A percentile compares a stretch with the other conserved stretches of the same genome.
Evolutionary conservation across 2,888 invertebrate genomes (phyloP).

Genomic region (Epistrophe eligans): DNA sequence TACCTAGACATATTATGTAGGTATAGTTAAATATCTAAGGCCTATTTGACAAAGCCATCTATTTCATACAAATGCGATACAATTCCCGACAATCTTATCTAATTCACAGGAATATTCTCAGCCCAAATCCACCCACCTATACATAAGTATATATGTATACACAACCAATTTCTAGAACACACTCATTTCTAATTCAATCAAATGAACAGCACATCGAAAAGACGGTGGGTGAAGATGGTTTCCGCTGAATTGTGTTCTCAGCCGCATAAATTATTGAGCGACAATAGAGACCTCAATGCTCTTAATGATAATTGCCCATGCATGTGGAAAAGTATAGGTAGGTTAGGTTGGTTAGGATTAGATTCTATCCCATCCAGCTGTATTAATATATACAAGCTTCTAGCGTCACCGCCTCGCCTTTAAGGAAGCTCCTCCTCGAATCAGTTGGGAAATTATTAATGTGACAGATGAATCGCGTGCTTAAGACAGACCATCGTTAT

Average conservation of each 20-base stretch:
- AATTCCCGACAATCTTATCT: not conserved
- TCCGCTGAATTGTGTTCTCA: conserved; percentile 48
- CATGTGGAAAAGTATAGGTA: conserved; percentile 53
- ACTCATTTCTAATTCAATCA: conserved; percentile 49
- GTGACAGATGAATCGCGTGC: conserved; percentile 71
- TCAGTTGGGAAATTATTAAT: conserved; percentile 67
- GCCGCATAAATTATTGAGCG: conserved; percentile 61
- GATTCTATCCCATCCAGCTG: not conserved
- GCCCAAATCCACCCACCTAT: not conserved
- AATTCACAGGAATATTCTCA: not conserved
- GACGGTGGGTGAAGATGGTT: conserved; percentile 26
- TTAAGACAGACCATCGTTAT: conserved; percentile 48
- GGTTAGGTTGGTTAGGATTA: conserved; percentile 16
- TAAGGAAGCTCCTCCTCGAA: conserved; percentile 37
- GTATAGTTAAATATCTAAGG: not conserved
- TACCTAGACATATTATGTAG: not conserved
- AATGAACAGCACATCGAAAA: conserved; percentile 65
- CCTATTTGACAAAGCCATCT: not conserved
- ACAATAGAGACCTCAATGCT: conserved; percentile 53
- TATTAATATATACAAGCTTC: not conserved
- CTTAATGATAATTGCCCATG: conserved; percentile 73
- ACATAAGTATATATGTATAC: too few species aligned
- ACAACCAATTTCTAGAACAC: conserved; percentile 9
- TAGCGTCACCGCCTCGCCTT: conserved; percentile 7
- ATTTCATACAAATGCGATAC: not conserved